Base-by-base conservation (phyloP, 2,888 invertebrate genomes). In the Chirona hameri region DNA sequence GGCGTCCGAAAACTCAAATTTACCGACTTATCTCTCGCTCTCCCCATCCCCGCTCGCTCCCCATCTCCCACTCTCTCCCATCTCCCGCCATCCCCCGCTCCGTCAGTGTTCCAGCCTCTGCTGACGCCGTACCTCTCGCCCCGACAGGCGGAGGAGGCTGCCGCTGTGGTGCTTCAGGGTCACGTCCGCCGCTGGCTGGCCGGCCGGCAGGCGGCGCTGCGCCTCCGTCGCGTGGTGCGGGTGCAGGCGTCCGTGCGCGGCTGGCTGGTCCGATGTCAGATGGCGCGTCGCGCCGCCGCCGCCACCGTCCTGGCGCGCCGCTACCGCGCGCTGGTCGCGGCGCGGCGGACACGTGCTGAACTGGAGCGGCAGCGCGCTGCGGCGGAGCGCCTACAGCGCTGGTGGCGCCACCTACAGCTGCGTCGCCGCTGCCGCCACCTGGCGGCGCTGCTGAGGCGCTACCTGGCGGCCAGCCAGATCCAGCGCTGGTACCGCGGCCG, bases 131-230 rank as follows among this genome's bases (percentile, higher is more conserved):
- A 10, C 39, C 7, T 7, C 39, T 39, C 39, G 7, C 39, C 39
- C 27, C 57, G 60, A 52, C 83, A 85, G 85, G n/a, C 81, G 15
- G 83, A 85, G 82, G 84, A 81, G 15, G 72, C 76, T 60, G 85
- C 86, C 4, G 84, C 83, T 57, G 52, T 82, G 10, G 80, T 81
- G 24, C 84, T 86, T 15, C 85, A 85, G 82, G 81, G 81, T 29
- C 83, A 81, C 69, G 84, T 81, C 83, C 82, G 82, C 21, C 48
- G 57, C 69, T 57, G n/a, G 72, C 82, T 83, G 46, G 21, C 57
- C 1, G 29, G 18, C 29, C 55, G 57, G 9, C 82, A 31, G 15
- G 65, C 76, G 18, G 69, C 81, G 18, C 18, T 21, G 60, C 83
- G 81, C 72, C 60, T 39, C n/a, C 60, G 79, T 4, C 83, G 81